phyloP scores from a whole-genome alignment of 2,113 vertebrate genomes.

The Marmota flaviventris region DNA sequence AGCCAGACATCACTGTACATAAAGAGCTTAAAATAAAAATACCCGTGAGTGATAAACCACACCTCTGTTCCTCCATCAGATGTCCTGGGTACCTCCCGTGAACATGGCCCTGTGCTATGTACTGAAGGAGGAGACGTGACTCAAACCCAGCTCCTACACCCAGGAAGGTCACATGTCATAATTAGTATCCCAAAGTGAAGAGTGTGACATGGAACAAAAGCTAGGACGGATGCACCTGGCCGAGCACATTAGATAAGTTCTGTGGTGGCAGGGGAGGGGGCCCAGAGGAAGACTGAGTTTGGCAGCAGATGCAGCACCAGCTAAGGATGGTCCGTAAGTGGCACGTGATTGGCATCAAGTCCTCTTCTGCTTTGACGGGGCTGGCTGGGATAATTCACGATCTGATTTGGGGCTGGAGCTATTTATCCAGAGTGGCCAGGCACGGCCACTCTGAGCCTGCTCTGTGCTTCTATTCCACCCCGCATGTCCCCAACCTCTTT shows the following conservation, averaged over 20 bases:
- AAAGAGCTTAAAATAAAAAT: conserved; percentile 33
- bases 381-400: background rate
- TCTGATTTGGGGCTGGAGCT: background rate
- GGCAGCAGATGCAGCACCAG: background rate
- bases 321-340: background rate
- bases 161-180: background rate
- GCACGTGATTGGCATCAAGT: background rate
- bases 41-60: background rate
- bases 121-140: background rate
- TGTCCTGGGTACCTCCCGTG: background rate
- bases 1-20: background rate
- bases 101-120: background rate
- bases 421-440: background rate
- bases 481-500: background rate
- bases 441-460: background rate
- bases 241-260: background rate
- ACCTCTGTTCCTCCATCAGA: background rate
- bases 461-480: background rate
- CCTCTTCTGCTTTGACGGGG: background rate
- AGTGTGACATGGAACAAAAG: background rate
- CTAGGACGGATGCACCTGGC: background rate
- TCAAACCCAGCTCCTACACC: background rate
- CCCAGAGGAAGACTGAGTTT: background rate
- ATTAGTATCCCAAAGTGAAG: background rate
- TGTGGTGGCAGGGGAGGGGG: background rate